Evolutionary conservation across 2,888 invertebrate species (phyloP).

Genomic region (Notodonta ziczac): DNA sequence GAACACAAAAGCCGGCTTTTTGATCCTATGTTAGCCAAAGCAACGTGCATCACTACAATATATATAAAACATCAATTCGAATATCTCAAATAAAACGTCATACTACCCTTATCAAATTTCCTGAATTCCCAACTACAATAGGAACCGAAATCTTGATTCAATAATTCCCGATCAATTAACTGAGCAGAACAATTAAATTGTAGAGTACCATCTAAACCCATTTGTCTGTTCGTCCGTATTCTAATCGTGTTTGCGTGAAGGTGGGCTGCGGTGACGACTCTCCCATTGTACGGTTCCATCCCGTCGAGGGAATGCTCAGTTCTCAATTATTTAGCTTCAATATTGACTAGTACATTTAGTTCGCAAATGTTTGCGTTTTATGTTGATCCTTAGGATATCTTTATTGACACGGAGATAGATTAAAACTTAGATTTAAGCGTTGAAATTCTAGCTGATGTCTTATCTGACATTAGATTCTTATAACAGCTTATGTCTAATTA

Average conservation of each 20-base stretch:
- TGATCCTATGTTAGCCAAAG: too few relatives aligned
- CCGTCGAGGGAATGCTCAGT: conserved; percentile 5
- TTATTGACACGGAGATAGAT: neutral
- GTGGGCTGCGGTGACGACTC: conserved; percentile 2
- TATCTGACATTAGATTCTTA: too few relatives aligned
- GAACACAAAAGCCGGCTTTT: too few relatives aligned
- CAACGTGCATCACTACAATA: too few relatives aligned
- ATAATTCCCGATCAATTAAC: conserved; percentile 7
- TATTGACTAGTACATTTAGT: conserved; percentile 1
- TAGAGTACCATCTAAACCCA: conserved; percentile 5
- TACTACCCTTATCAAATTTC: neutral
- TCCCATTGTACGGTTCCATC: neutral
- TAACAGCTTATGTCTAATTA: too few relatives aligned
- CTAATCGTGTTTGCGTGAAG: conserved; percentile 5
- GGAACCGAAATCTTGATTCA: neutral
- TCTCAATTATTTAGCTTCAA: conserved; percentile 3
- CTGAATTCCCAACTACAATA: neutral
- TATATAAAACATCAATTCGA: neutral
- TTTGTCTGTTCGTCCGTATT: conserved; percentile 6
- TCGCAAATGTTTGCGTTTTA: neutral
- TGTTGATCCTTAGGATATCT: neutral
- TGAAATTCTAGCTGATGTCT: too few relatives aligned
- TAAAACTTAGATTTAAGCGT: neutral
- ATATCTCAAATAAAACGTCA: neutral
- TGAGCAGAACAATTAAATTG: conserved; percentile 8